Evolutionary conservation across 2,113 vertebrate species (phyloP), one percentile per base, ranked within the genome.

Genomic region (Oenanthe melanoleuca): DNA sequence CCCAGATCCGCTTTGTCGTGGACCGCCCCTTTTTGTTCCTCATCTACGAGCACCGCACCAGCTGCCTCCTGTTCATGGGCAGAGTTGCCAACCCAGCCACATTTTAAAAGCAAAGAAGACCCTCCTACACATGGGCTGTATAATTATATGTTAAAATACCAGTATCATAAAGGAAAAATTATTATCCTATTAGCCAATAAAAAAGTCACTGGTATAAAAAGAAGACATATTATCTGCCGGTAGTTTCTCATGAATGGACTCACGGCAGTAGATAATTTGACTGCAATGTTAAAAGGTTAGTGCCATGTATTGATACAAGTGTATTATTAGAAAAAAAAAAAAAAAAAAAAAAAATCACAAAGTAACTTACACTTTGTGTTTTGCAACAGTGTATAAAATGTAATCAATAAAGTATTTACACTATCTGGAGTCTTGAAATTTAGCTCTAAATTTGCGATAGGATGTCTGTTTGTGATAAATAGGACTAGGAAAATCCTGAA

Each of bases 11-110:
- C 31, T 99, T 99, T 21, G 59, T 97, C 0, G 98, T 98, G 0
- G 99, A 99, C 91, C 98, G 98, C 4, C 99, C 99, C 15, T 99
- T 99, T 92, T 94, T 99, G 79, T 99, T 99, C 91, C 97, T 99
- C 24, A 98, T 99, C 97, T 99, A 99, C 0, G 99, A 99, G 87
- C 99, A 99, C 45, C 99, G 99, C 66, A 99, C 99, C 57, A 98
- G 98, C 80, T 99, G 99, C 91, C 98, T 99, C 1, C 98, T 99
- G 53, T 99, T 99, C 98, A 98, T 99, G 97, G 99, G 99, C 14
- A 98, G 98, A 50, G 99, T 99, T 29, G 97, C 74, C 94, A 98
- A 99, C 92, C 99, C 99, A 61, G 92, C 97, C 84, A 98, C 97
- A 72, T 72, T 93, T 34, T 98, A 97, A 95, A 63, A 63, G 84